Evolutionary conservation across 2,113 vertebrate genomes (phyloP).

Genomic region (Conger conger): DNA sequence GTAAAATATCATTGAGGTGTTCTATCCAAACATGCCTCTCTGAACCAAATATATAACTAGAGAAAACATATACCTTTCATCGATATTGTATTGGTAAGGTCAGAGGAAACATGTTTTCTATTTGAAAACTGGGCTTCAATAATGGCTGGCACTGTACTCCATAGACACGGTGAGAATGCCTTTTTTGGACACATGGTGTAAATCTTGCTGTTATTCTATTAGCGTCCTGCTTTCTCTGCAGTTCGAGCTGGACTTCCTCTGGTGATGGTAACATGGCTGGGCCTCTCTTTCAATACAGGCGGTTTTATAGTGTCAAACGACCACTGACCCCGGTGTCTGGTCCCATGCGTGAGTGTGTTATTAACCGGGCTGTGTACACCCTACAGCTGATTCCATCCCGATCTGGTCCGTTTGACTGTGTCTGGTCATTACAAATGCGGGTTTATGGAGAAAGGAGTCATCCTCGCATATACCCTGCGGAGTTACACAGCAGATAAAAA

Average conservation of each 20-base stretch:
- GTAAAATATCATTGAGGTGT: neutral
- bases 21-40: neutral
- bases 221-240: too few species aligned
- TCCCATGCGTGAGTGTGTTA: neutral
- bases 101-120: neutral
- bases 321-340: neutral
- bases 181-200: too few species aligned
- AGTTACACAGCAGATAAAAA: neutral
- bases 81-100: neutral
- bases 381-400: neutral
- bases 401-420: neutral
- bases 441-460: neutral
- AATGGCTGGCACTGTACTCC: too few species aligned
- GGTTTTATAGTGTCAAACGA: neutral
- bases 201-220: too few species aligned
- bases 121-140: neutral
- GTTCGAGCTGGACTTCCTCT: neutral
- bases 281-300: neutral
- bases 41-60: neutral
- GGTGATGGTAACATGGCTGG: neutral
- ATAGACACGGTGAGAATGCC: too few species aligned
- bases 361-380: neutral
- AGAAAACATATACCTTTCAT: neutral
- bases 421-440: neutral
- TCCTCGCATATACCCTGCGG: neutral